These are phyloP conservation scores for Pseudococcus viburni DNA, from an alignment of 2,888 invertebrate species.

Conservation along the genomic window DNA sequence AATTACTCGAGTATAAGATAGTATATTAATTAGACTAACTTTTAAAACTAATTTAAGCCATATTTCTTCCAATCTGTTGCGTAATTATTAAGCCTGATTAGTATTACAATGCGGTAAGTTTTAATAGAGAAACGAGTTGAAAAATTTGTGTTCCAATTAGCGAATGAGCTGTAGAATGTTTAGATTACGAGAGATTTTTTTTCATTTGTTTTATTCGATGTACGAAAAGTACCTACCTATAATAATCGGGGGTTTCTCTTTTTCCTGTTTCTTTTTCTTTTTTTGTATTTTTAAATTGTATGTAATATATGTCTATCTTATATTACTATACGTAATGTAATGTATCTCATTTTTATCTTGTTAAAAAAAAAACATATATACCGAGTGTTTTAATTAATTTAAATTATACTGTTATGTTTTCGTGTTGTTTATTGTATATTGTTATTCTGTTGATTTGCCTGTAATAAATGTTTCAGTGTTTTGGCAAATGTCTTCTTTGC, in stretches of 20 bases:
- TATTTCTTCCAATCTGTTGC: slow-evolving; percentile 49
- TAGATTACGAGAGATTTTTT: background rate
- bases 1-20: background rate
- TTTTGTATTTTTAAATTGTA: slow-evolving; percentile 9
- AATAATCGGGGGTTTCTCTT: background rate
- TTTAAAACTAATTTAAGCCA: slow-evolving; percentile 34
- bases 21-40: slow-evolving; percentile 12
- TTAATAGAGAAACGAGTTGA: slow-evolving; percentile 15
- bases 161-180: background rate
- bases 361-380: background rate
- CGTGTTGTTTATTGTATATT: slow-evolving; percentile 38
- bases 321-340: background rate
- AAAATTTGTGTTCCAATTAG: background rate
- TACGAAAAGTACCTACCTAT: background rate
- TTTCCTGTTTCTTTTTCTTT: background rate
- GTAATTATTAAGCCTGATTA: slow-evolving; percentile 25
- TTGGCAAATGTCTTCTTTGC: background rate
- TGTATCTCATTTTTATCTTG: slow-evolving; percentile 37
- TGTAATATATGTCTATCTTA: background rate
- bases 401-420: slow-evolving; percentile 46
- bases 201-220: background rate
- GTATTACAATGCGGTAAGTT: background rate
- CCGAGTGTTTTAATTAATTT: slow-evolving; percentile 43
- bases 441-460: slow-evolving; percentile 50
- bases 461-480: slow-evolving; percentile 50